phyloP scores from a whole-genome alignment of 2,888 invertebrate genomes.

The Hirudinaria manillensis region DNA sequence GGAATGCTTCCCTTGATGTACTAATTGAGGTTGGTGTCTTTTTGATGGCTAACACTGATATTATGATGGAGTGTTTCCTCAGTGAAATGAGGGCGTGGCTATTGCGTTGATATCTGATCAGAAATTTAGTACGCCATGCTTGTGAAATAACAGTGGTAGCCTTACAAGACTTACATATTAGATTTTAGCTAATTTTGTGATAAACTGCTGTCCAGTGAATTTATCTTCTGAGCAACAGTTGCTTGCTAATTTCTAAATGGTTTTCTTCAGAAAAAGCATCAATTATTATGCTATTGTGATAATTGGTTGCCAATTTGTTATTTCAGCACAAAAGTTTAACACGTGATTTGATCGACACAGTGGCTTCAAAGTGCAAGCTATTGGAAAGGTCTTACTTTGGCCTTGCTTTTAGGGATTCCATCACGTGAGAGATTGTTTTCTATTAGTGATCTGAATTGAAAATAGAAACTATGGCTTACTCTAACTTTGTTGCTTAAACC shows the following conservation, averaged over 20 bases:
- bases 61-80: too few species aligned
- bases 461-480: too few species aligned
- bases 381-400: constrained; percentile 8
- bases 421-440: not conserved
- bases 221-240: too few species aligned
- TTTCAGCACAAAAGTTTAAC: constrained; percentile 15
- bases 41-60: not conserved
- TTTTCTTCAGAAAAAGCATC: not conserved
- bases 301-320: not conserved
- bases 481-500: too few species aligned
- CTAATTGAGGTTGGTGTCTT: constrained; percentile 22
- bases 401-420: constrained; percentile 8
- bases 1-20: constrained; percentile 21
- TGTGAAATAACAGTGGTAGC: too few species aligned
- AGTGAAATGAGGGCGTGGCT: too few species aligned
- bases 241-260: too few species aligned
- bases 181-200: too few species aligned
- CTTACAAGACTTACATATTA: too few species aligned
- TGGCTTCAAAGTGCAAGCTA: constrained; percentile 17
- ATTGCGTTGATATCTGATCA: too few species aligned
- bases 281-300: not conserved
- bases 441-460: not conserved
- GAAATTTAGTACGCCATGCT: too few species aligned
- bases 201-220: too few species aligned
- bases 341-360: constrained; percentile 6